A percentile compares a stretch with the other conserved stretches of the same genome.
These are phyloP conservation scores for Perizoma flavofasciatum DNA, from an alignment of 2,888 invertebrate genomes.

Conservation along the genomic window DNA sequence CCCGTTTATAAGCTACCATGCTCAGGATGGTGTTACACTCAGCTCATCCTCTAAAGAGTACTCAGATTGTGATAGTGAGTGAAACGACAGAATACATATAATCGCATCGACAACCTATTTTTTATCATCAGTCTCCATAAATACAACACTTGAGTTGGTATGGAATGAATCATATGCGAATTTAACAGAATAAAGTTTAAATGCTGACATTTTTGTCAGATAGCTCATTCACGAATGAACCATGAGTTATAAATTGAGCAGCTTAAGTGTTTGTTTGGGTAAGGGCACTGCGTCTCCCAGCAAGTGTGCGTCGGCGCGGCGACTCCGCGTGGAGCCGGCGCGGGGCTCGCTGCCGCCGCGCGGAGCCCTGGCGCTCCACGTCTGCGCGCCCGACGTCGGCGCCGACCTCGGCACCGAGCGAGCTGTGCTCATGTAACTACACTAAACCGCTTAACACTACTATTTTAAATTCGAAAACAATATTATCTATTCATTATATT, in stretches of 20 bases:
- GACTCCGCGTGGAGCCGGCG: constrained; percentile 46
- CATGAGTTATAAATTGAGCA: too few species aligned
- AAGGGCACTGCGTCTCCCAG: constrained; percentile 1
- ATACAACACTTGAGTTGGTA: constrained; percentile 7
- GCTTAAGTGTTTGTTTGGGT: too few species aligned
- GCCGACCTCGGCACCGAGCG: constrained; percentile 49
- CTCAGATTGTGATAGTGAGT: too few species aligned
- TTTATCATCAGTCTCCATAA: constrained; percentile 34
- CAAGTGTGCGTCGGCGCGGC: not conserved
- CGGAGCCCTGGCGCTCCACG: constrained; percentile 38
- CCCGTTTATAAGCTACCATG: too few species aligned
- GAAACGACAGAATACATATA: constrained; percentile 23
- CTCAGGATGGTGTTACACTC: too few species aligned
- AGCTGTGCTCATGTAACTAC: constrained; percentile 59
- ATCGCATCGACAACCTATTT: constrained; percentile 19
- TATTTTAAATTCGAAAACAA: too few species aligned
- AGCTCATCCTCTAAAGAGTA: too few species aligned
- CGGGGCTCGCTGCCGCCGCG: constrained; percentile 44
- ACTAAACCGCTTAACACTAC: too few species aligned
- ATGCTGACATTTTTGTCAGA: too few species aligned
- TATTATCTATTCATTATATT: too few species aligned
- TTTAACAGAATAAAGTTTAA: too few species aligned
- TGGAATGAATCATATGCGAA: constrained; percentile 17
- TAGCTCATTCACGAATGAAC: too few species aligned
- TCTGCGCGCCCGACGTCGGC: constrained; percentile 56